These are phyloP conservation scores for Drosophila simulans DNA, from an alignment of 1,140 invertebrate species.

Conservation along the genomic window DNA sequence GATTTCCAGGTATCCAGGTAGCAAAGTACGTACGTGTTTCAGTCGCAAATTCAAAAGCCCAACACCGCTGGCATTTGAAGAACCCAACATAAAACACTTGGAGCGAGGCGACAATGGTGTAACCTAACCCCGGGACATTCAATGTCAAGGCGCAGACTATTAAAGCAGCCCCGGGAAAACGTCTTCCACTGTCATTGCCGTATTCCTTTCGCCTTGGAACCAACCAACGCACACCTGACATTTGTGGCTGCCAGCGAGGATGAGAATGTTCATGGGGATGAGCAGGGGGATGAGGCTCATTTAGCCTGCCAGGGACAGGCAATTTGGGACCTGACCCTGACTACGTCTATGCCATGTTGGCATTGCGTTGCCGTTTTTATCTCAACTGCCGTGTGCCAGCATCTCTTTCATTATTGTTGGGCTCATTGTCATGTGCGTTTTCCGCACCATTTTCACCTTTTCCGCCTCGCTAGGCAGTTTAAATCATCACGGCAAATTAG, in stretches of 20 bases:
- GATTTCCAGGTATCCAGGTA: conserved; percentile 8
- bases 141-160: conserved; percentile 71
- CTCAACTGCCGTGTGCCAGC: conserved; percentile 42
- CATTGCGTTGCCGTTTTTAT: conserved; percentile 62
- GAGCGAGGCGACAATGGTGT: conserved; percentile 46
- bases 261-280: conserved; percentile 8
- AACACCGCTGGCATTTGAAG: conserved; percentile 62
- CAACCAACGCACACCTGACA: conserved; percentile 55
- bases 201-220: conserved; percentile 30
- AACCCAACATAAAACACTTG: conserved; percentile 54
- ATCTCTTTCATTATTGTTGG: conserved; percentile 41
- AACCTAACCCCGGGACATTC: conserved; percentile 59
- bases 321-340: conserved; percentile 58
- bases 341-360: conserved; percentile 49
- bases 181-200: conserved; percentile 38
- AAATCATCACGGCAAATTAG: conserved; percentile 79
- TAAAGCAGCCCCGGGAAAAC: conserved; percentile 50
- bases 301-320: conserved; percentile 52
- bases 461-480: conserved; percentile 68
- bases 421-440: conserved; percentile 63
- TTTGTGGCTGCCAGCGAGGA: conserved; percentile 47
- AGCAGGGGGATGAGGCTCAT: conserved; percentile 25
- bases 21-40: conserved; percentile 65
- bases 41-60: conserved; percentile 61
- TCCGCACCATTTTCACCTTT: conserved; percentile 67